Conservation (phyloP, 2,888 invertebrate genomes). For the Pristionchus fissidentatus region DNA sequence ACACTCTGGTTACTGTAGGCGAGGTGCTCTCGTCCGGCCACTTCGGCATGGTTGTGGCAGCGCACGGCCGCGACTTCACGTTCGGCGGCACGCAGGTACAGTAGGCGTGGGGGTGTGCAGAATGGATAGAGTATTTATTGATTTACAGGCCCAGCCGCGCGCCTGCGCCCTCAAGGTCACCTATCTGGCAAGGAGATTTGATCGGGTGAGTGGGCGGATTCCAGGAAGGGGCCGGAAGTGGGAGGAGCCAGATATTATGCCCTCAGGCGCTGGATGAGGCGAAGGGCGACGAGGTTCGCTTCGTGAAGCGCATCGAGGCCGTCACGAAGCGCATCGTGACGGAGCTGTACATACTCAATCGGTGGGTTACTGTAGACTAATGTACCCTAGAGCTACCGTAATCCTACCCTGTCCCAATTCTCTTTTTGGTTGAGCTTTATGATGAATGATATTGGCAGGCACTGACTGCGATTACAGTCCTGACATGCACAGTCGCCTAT, state of each 20-base stretch:
- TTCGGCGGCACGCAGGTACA: conserved; percentile 46
- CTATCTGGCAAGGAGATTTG: conserved; percentile 47
- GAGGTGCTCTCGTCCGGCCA: conserved; percentile 47
- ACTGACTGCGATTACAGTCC: neutral
- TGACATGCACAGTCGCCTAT: neutral
- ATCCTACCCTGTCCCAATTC: too few species aligned
- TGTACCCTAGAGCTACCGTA: neutral
- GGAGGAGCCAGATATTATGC: neutral
- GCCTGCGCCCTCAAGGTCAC: conserved; percentile 47
- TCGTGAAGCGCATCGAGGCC: conserved; percentile 8
- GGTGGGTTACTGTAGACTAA: conserved; percentile 46
- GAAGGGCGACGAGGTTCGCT: conserved; percentile 37
- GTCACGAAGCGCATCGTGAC: conserved; percentile 52
- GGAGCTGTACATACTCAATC: conserved; percentile 55
- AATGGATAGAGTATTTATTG: neutral
- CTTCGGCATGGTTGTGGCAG: conserved; percentile 49
- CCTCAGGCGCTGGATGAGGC: conserved; percentile 40
- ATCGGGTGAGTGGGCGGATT: conserved; percentile 39
- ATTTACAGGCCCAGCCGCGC: conserved; percentile 26
- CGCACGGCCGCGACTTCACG: conserved; percentile 47
- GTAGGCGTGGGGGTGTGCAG: neutral
- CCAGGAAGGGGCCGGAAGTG: neutral
- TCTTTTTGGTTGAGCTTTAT: neutral
- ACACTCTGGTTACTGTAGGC: neutral
- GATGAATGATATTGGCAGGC: neutral